Evolutionary conservation across 2,797 vertebrate genomes (phyloP), one percentile per base, ranked within the genome.

Genomic region (Mormyrus proboscirostris): DNA sequence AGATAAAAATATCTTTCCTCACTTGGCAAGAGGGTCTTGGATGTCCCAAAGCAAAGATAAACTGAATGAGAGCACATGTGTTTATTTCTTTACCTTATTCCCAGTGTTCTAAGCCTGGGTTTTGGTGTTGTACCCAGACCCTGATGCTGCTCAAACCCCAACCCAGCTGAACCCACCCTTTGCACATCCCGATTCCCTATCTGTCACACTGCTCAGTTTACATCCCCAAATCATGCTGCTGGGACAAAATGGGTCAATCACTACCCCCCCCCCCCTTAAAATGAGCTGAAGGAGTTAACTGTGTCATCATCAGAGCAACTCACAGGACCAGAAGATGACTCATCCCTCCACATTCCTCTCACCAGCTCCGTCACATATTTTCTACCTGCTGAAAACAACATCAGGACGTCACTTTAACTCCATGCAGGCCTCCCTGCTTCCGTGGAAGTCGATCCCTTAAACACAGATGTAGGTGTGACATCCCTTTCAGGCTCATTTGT

Each of bases 311-410:
- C 79, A 49, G 79, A 83, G 47, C n/a, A n/a, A 49, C 47, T 47
- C 41, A 19, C 44, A 49, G 41, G 90, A 86, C 62, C 89, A 86
- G 7, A 91, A 91, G 86, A 90, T 87, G 89, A 85, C 47, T 83
- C 65, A 59, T 49, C 53, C 50, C 86, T 90, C n/a, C 88, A 62
- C 82, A 47, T 49, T 84, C 41, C n/a, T 84, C 44, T 50, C 19
- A 50, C 19, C 49, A 14, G 44, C 38, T 47, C 79, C 44, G 16
- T n/a, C 47, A 83, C 2, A 50, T 47, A n/a, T 50, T n/a, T 25
- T 9, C 82, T 84, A 47, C 82, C 82, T n/a, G 49, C 44, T 50
- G 82, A 84, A 84, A 84, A 84, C n/a, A 44, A 86, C 33, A 53
- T 50, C 47, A 86, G 14, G 22, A 25, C 29, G 19, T 29, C 88